Evolutionary conservation across 2,113 vertebrate genomes (phyloP), one percentile per base, ranked within the genome.

Genomic region (Leptobrachium leishanense): DNA sequence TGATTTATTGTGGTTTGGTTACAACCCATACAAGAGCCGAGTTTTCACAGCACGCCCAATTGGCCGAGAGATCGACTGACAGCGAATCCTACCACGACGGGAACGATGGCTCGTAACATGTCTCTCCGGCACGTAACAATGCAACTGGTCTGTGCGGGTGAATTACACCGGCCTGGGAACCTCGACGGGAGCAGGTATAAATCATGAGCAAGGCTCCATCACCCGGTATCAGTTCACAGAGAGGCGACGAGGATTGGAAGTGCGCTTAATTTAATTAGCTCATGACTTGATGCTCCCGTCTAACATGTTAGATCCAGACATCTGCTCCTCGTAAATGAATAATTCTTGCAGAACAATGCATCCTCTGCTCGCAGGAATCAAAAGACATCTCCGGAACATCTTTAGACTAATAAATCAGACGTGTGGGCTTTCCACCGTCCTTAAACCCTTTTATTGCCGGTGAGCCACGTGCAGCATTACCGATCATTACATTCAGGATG

Each of bases 191-290:
- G 41, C 75, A 68, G 75, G 75, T 76, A 68, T 59, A 44, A 42
- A 43, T 43, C 6, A 62, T 43, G 55, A 50, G 2, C 50, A 46
- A 2, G 43, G 75, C 41, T 50, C 12, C 66, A 46, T 43, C 43
- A 40, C 55, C 46, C 54, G 10, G 41, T 57, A 57, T 59, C n/a
- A 59, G n/a, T 53, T 44, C 62, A 63, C 15, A 13, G 73, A 65
- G 15, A 54, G 65, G 64, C 41, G 9, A 43, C 40, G 8, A 31
- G 46, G 12, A 57, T 9, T 15, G 43, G 42, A 43, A 69, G 40
- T 39, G 54, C 53, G 42, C 9, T 59, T 77, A 77, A 77, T 77
- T 77, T 59, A 69, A 77, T 77, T 77, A 77, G 53, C 53, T 69
- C 41, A 43, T 77, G 75, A 77, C 75, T 67, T 75, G 73, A 20